phyloP scores from a whole-genome alignment of 2,888 invertebrate species.

The Stratiomys singularior region DNA sequence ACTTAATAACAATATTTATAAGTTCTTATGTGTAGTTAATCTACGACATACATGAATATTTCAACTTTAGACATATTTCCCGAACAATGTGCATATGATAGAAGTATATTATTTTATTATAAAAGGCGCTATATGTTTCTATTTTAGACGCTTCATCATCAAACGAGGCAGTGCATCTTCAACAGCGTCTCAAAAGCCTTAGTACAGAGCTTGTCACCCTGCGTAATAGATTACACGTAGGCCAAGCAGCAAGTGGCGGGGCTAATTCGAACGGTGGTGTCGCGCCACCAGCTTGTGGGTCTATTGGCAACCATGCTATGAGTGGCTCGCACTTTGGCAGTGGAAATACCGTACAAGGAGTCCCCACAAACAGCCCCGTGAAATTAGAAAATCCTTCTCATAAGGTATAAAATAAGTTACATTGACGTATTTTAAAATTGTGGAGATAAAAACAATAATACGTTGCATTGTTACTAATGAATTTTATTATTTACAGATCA shows the following conservation, averaged over 20 bases:
- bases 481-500: too few species aligned
- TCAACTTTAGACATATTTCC: too few species aligned
- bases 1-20: too few species aligned
- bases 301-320: constrained; percentile 48
- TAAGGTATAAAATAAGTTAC: constrained; percentile 54
- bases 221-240: constrained; percentile 88
- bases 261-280: constrained; percentile 57
- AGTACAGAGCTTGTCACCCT: constrained; percentile 92
- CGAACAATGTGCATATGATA: too few species aligned
- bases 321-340: constrained; percentile 27
- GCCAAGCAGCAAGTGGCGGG: constrained; percentile 65
- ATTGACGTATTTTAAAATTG: too few species aligned
- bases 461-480: too few species aligned
- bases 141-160: constrained; percentile 90
- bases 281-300: constrained; percentile 51
- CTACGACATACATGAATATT: too few species aligned
- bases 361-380: constrained; percentile 46
- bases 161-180: constrained; percentile 92
- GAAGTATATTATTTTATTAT: too few species aligned
- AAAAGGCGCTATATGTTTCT: too few species aligned
- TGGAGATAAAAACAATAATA: background rate
- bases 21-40: too few species aligned
- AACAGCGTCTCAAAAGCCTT: constrained; percentile 89
- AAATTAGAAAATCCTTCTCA: constrained; percentile 52
- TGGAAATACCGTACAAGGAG: constrained; percentile 53